Base-by-base conservation (phyloP, 1,140 invertebrate genomes). In the Solenopsis fugax region DNA sequence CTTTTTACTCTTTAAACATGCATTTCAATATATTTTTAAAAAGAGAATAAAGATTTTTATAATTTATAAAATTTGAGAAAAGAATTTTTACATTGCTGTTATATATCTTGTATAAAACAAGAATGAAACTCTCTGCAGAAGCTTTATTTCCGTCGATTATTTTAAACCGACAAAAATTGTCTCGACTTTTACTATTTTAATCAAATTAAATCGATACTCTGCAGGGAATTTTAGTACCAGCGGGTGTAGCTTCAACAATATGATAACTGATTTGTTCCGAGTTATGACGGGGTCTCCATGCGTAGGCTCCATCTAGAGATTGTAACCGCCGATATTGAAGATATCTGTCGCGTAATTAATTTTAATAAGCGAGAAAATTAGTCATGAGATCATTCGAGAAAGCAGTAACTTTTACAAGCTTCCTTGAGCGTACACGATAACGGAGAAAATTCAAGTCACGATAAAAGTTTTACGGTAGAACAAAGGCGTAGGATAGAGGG, bases 271-370 rank as follows among this genome's bases (percentile, higher is more conserved):
- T 73, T 82, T 73, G 24, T 9, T 18, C 4, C 5, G 18, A 29
- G 21, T 34, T 69, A 65, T n/a, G 21, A 21, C 48, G 29, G 34
- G 34, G n/a, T 78, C 29, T 73, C 80, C 41, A 18, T 58, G 58
- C 54, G 52, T 58, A 72, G 80, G 80, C 80, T 82, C 80, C 80
- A 72, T 82, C 80, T 82, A 58, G 67, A 82, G 18, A 80, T 78
- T 64, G 24, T 80, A 34, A 13, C 80, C 3, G 80, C 67, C 80
- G 80, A 82, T 82, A 82, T 13, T 72, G 67, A 82, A 82, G 80
- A 73, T 82, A 82, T 18, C 80, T 82, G 65, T 73, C 18, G 10
- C 45, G n/a, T 48, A 60, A 48, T 73, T 45, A 58, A 48, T 56
- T 16, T 82, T 58, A 58, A 82, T 69, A 37, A 60, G 13, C 12